Conservation (phyloP, 2,888 invertebrate species). For the Tenthredo scrophulariae region DNA sequence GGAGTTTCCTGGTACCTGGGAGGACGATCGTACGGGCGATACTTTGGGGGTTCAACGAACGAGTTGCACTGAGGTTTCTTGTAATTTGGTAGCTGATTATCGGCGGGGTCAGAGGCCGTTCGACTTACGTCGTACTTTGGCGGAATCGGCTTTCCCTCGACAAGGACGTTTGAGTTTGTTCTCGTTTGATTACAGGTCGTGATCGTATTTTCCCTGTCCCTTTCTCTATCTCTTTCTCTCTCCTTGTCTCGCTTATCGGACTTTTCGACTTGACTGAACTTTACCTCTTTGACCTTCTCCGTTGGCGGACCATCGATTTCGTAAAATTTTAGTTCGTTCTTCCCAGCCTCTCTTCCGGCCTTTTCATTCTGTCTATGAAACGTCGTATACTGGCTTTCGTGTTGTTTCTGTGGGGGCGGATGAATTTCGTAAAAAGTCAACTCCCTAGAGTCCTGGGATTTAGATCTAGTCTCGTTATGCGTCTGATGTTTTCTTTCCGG, state of each 20-base stretch:
- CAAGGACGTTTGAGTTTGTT: constrained; percentile 17
- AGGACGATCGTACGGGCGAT: constrained; percentile 72
- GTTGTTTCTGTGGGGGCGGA: constrained; percentile 65
- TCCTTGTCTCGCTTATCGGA: constrained; percentile 59
- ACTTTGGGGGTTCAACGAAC: constrained; percentile 71
- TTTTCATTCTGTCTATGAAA: constrained; percentile 67
- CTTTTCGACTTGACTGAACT: constrained; percentile 60
- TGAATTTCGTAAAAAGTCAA: constrained; percentile 73
- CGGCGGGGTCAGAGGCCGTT: constrained; percentile 51
- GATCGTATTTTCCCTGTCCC: constrained; percentile 62
- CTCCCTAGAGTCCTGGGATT: constrained; percentile 73
- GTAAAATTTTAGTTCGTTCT: constrained; percentile 71
- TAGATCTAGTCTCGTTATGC: constrained; percentile 70
- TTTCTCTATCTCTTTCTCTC: constrained; percentile 40
- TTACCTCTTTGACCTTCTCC: constrained; percentile 65
- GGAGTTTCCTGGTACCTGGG: constrained; percentile 73
- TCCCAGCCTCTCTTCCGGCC: constrained; percentile 56
- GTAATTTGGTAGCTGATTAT: constrained; percentile 66
- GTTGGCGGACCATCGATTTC: constrained; percentile 71
- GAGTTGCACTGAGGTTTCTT: constrained; percentile 58
- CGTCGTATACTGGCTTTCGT: constrained; percentile 68
- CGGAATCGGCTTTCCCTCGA: constrained; percentile 24
- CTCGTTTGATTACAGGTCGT: constrained; percentile 52
- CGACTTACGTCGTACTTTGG: constrained; percentile 29
- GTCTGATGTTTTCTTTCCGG: constrained; percentile 71